Percentiles rank a stretch among this genome's conserved stretches.
phyloP scores from a whole-genome alignment of 2,797 vertebrate species.

The Chelidonichthys spinosus region DNA sequence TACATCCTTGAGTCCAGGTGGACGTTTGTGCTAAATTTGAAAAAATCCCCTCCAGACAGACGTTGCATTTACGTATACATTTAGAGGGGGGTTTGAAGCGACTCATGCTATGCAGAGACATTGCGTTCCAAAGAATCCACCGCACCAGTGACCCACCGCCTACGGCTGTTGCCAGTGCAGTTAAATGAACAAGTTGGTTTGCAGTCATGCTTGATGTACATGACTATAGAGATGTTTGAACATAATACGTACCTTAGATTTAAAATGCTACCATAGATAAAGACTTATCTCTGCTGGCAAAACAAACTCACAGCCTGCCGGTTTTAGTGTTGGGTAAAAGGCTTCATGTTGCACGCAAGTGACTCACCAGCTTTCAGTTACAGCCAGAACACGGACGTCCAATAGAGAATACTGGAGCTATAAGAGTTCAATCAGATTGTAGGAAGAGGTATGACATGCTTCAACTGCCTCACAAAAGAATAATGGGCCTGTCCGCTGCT shows the following conservation, averaged over 20 bases:
- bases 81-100: no score
- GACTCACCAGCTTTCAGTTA: constrained; percentile 13
- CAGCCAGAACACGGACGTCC: not conserved
- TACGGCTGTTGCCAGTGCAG: not conserved
- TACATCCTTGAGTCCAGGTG: no score
- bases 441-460: not conserved
- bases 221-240: not conserved
- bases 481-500: not conserved
- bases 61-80: no score
- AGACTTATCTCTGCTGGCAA: constrained; percentile 16
- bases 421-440: not conserved
- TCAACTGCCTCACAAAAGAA: not conserved
- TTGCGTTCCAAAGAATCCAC: no score
- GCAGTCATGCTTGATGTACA: not conserved
- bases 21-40: no score
- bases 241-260: not conserved
- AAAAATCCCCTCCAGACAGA: no score
- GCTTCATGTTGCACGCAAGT: not conserved
- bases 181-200: not conserved
- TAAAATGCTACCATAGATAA: not conserved
- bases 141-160: no score
- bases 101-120: no score
- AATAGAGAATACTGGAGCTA: constrained; percentile 4
- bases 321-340: constrained; percentile 14
- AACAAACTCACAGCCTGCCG: not conserved